A percentile compares a stretch with the other conserved stretches of the same genome.
These are phyloP conservation scores for Campylorhamphus procurvoides DNA, from an alignment of 2,113 vertebrate species.

Conservation along the genomic window DNA sequence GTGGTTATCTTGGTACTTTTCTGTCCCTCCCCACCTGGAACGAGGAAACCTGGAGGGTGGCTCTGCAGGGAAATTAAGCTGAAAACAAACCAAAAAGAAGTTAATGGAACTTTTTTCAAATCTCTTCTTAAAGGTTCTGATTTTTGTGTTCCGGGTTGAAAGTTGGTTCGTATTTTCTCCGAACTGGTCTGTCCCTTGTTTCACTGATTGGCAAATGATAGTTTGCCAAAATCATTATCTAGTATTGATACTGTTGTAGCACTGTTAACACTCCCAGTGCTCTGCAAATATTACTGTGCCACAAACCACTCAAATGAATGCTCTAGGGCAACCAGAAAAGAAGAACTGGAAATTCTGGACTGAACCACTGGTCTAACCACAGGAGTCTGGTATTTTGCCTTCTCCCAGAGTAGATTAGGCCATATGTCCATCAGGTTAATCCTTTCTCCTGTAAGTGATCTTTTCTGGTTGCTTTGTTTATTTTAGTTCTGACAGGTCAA, in stretches of 20 bases:
- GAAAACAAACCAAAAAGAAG: constrained; percentile 75
- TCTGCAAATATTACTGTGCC: constrained; percentile 70
- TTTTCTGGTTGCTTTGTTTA: constrained; percentile 68
- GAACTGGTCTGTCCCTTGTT: constrained; percentile 61
- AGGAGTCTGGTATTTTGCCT: constrained; percentile 62
- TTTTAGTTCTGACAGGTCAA: constrained; percentile 64
- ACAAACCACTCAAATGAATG: constrained; percentile 64
- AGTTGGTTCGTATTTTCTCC: constrained; percentile 60
- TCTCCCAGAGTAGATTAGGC: constrained; percentile 48
- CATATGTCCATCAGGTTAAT: constrained; percentile 52
- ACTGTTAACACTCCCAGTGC: constrained; percentile 54
- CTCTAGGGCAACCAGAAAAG: constrained; percentile 71
- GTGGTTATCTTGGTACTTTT: constrained; percentile 42
- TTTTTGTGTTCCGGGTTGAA: constrained; percentile 62
- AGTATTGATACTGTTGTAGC: constrained; percentile 66
- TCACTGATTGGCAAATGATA: constrained; percentile 48
- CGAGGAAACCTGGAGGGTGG: constrained; percentile 58
- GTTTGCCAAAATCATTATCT: constrained; percentile 61
- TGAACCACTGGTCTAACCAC: constrained; percentile 57
- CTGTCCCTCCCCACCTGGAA: constrained; percentile 63
- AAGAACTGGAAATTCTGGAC: constrained; percentile 61
- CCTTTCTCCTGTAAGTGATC: constrained; percentile 43
- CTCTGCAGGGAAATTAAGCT: constrained; percentile 66
- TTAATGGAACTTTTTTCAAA: constrained; percentile 69
- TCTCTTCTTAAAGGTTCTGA: constrained; percentile 68